phyloP scores from a whole-genome alignment of 2,888 invertebrate genomes.

The Diloba caeruleocephala region DNA sequence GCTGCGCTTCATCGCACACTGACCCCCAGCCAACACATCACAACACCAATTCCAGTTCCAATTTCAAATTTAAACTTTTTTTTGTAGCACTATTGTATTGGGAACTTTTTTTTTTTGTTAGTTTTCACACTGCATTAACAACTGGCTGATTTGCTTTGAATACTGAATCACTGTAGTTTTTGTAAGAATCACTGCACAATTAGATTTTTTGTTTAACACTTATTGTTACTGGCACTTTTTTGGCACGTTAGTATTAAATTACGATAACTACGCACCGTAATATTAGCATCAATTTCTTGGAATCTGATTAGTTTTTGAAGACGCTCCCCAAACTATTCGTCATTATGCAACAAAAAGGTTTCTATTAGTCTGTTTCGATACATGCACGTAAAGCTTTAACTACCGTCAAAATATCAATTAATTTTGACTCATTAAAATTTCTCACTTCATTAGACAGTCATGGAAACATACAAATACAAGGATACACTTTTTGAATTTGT shows the following conservation, averaged over 20 bases:
- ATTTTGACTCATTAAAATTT: slow-evolving; percentile 75
- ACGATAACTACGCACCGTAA: slow-evolving; percentile 13
- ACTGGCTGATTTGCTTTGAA: slow-evolving; percentile 1
- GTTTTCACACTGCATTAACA: slow-evolving; percentile 10
- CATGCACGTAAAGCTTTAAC: slow-evolving; percentile 53
- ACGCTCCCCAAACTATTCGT: slow-evolving; percentile 44
- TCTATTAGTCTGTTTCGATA: slow-evolving; percentile 61
- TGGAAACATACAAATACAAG: slow-evolving; percentile 29
- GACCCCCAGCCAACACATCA: slow-evolving; percentile 26
- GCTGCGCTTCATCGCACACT: slow-evolving; percentile 78
- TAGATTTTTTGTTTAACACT: slow-evolving; percentile 9
- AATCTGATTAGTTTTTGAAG: slow-evolving; percentile 11
- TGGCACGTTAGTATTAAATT: slow-evolving; percentile 6
- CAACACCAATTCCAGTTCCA: slow-evolving; percentile 45
- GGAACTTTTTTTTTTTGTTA: slow-evolving; percentile 4
- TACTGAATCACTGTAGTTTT: slow-evolving; percentile 3
- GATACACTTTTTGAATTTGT: slow-evolving; percentile 21
- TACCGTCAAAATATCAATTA: slow-evolving; percentile 79
- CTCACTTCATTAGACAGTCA: slow-evolving; percentile 59
- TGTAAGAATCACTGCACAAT: slow-evolving; percentile 4
- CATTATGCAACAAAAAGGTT: slow-evolving; percentile 39
- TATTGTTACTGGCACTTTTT: slow-evolving; percentile 12
- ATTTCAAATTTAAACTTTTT: slow-evolving; percentile 4
- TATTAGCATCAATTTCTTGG: slow-evolving; percentile 6
- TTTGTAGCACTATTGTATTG: not conserved